Conservation (phyloP, 2,888 invertebrate genomes). For the Drosophila pseudotakahashii region DNA sequence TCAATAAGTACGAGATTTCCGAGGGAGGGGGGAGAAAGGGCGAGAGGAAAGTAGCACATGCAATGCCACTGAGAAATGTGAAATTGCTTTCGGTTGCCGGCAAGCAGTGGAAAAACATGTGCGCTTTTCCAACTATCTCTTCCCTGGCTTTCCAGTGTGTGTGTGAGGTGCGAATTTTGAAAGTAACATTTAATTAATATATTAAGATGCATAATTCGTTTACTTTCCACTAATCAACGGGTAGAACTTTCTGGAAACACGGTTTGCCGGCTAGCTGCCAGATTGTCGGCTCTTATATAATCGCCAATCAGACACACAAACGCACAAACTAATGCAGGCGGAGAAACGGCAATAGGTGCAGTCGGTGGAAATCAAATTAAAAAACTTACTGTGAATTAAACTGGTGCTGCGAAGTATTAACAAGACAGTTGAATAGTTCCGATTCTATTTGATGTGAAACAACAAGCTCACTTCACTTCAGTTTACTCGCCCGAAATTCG, state of each 20-base stretch:
- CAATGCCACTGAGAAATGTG: constrained; percentile 35
- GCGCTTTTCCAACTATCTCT: constrained; percentile 10
- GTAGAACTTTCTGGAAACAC: constrained; percentile 65
- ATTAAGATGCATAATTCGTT: neutral
- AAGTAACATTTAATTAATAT: neutral
- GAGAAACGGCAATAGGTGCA: no score
- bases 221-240: constrained; percentile 28
- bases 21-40: neutral
- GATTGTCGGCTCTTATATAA: constrained; percentile 61
- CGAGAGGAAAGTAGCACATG: constrained; percentile 24
- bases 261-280: constrained; percentile 54
- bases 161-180: neutral
- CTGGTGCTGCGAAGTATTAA: constrained; percentile 24
- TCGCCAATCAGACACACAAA: constrained; percentile 15
- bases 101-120: constrained; percentile 38
- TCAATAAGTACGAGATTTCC: constrained; percentile 11
- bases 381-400: constrained; percentile 33
- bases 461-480: constrained; percentile 61
- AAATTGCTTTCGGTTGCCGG: constrained; percentile 39
- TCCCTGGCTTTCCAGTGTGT: neutral
- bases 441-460: constrained; percentile 63
- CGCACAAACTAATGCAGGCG: constrained; percentile 1
- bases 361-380: neutral
- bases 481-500: constrained; percentile 4
- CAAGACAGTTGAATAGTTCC: constrained; percentile 44